phyloP scores from a whole-genome alignment of 2,113 vertebrate species.

The Corydoras maculifer region DNA sequence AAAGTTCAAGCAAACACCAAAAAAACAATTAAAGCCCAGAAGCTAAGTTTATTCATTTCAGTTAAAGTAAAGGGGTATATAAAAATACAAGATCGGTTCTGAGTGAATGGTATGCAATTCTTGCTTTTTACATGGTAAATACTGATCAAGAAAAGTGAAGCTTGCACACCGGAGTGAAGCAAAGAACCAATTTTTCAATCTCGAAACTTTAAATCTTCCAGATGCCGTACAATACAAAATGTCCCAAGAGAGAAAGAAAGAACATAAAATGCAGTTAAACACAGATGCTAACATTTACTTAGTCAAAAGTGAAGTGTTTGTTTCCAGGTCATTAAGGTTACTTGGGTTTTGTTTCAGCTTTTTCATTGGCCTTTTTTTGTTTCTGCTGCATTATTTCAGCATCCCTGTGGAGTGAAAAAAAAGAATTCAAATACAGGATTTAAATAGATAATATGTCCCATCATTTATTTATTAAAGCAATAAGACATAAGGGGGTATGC shows the following conservation, averaged over 20 bases:
- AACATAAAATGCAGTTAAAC: conserved; percentile 5
- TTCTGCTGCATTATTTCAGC: conserved; percentile 94
- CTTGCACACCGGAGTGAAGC: conserved; percentile 27
- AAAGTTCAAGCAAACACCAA: not conserved
- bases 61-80: conserved; percentile 33
- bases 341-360: conserved; percentile 33
- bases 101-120: conserved; percentile 31
- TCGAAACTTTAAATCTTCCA: conserved; percentile 22
- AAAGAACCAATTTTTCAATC: conserved; percentile 30
- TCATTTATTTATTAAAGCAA: too few species aligned
- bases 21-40: not conserved
- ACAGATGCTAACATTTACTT: not conserved
- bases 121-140: conserved; percentile 40
- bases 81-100: conserved; percentile 49
- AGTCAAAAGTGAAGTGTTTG: not conserved
- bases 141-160: conserved; percentile 32
- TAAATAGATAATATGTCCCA: not conserved
- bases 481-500: too few species aligned
- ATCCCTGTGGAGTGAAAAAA: conserved; percentile 69
- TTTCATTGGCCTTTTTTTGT: conserved; percentile 79
- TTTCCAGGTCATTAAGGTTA: conserved; percentile 1
- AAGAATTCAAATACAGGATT: not conserved
- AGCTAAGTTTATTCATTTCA: conserved; percentile 45
- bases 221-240: conserved; percentile 29
- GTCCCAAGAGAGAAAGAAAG: conserved; percentile 18